Evolutionary conservation across 1,140 invertebrate genomes (phyloP), one percentile per base, ranked within the genome.

Genomic region (Solenopsis invicta): DNA sequence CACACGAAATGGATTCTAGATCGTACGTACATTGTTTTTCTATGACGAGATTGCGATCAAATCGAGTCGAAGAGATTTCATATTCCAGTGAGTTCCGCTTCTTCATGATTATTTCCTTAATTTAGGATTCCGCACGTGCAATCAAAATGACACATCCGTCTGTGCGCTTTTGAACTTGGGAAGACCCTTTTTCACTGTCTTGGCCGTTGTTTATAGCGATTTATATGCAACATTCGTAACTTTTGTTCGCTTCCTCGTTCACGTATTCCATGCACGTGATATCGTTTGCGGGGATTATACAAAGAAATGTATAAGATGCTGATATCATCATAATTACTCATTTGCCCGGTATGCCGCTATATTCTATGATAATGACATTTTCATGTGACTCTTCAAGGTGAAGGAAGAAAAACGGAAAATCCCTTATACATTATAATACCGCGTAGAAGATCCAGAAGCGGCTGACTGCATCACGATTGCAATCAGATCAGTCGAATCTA

Each of bases 81-180:
- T 61, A 61, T 59, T 84, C 18, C 13, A 61, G 3, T 4, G 16
- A 82, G 8, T 61, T 18, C 69, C 24, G 13, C 45, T 24, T 75
- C 16, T 37, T 64, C 48, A 29, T 45, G 45, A 64, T 61, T 37
- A 61, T 82, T 75, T 84, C 45, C 69, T 62, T 59, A 8, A 77
- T 29, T 82, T 59, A 10, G 52, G 16, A 69, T 88, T 85, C 71
- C 24, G 18, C 56, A 72, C 50, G 48, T 64, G 61, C 21, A 61
- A 37, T 54, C 59, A 37, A 52, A 67, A 72, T 75, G 74, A 86
- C 56, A 56, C 41, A 74, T 16, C 24, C 71, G 18, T n/a, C 84
- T 41, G 18, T 3, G 18, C 75, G 21, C n/a, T 76, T 81, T 77
- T 91, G 88, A 91, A 90, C 86, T 91, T 85, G 84, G 45, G 75